Evolutionary conservation across 2,888 invertebrate genomes (phyloP).

Genomic region (Strigamia maritima): DNA sequence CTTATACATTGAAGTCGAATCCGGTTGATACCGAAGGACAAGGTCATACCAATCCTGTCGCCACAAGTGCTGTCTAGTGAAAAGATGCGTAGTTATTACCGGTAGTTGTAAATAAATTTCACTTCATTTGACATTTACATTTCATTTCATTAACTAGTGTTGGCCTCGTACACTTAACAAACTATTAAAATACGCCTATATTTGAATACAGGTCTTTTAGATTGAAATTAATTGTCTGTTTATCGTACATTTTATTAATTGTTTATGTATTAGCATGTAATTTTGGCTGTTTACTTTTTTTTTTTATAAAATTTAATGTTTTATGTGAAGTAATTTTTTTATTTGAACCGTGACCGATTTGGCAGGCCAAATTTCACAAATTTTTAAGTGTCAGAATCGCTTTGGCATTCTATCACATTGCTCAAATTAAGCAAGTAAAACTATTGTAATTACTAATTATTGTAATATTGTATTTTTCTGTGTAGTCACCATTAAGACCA

Average conservation of each 20-base stretch:
- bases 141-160: too few relatives aligned
- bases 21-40: neutral
- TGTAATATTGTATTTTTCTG: neutral
- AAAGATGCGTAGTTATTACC: too few relatives aligned
- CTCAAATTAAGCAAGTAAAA: neutral
- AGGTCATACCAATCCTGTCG: neutral
- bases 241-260: neutral
- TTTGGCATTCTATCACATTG: neutral
- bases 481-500: neutral
- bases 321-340: neutral
- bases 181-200: too few relatives aligned
- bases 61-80: slow-evolving; percentile 29
- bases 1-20: slow-evolving; percentile 35
- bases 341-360: neutral
- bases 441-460: neutral
- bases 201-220: too few relatives aligned
- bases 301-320: neutral
- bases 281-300: neutral
- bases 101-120: too few relatives aligned
- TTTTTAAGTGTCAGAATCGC: neutral
- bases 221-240: too few relatives aligned
- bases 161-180: too few relatives aligned
- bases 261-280: neutral
- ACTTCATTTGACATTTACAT: neutral
- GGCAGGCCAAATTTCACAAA: neutral